Percentiles rank a stretch among this genome's conserved stretches.
These are phyloP conservation scores for Drosophila nasuta DNA, from an alignment of 1,140 invertebrate species.

Conservation along the genomic window DNA sequence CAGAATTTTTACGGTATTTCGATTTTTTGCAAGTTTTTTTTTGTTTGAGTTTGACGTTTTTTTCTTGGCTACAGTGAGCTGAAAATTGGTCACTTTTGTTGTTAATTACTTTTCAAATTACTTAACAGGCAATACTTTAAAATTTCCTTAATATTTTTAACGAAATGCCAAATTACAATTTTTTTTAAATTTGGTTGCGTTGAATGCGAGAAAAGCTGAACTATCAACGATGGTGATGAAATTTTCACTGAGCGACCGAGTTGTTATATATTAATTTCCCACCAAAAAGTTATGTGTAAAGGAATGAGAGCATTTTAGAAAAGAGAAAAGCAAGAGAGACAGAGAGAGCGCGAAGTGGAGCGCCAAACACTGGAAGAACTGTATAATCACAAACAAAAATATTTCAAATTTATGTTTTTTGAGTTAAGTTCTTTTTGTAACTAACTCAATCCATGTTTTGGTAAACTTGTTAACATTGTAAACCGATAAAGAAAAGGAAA, in stretches of 20 bases:
- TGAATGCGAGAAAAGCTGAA: conserved; percentile 67
- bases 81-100: conserved; percentile 1
- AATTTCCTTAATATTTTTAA: conserved; percentile 34
- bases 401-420: background rate
- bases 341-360: conserved; percentile 3
- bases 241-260: conserved; percentile 78
- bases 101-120: conserved; percentile 27
- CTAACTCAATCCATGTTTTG: too few species aligned
- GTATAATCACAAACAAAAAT: background rate
- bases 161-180: conserved; percentile 40
- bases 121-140: conserved; percentile 18
- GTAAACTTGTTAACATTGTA: too few species aligned
- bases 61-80: conserved; percentile 26
- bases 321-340: conserved; percentile 6
- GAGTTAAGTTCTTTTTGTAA: too few species aligned
- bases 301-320: conserved; percentile 36
- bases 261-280: conserved; percentile 75
- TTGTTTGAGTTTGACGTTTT: conserved; percentile 9
- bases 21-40: conserved; percentile 65
- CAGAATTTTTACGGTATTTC: conserved; percentile 80
- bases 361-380: background rate
- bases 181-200: conserved; percentile 47
- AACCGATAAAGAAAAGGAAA: background rate
- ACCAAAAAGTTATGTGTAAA: conserved; percentile 62
- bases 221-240: conserved; percentile 83